Evolutionary conservation across 2,113 vertebrate species (phyloP), one percentile per base, ranked within the genome.

Genomic region (Oryzias melastigma): DNA sequence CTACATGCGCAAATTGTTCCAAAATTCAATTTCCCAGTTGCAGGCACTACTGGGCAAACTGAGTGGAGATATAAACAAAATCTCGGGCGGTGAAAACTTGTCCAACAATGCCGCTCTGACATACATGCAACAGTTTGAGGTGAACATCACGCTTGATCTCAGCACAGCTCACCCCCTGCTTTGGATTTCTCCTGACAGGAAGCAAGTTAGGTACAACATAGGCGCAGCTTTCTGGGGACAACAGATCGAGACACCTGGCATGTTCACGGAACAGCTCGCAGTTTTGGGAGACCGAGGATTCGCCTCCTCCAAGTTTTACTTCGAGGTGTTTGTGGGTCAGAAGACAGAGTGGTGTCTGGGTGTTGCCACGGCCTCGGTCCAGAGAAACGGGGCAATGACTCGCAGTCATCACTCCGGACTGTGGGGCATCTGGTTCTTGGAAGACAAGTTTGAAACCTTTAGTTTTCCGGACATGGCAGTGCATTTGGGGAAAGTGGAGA

Each of bases 261-360:
- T 17, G 67, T 87, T 88, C 22, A 53, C 22, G 0, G 3, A 22
- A 13, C 49, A 75, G 4, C 62, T 81, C 0, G 75, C 72, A 0
- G 83, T 87, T 51, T 25, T 87, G 64, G 83, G 81, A 5, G 3
- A 18, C 0, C 60, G 7, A 19, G 76, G 77, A 24, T 73, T 78
- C 44, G 52, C 29, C 0, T 66, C 64, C 0, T 1, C 44, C 0
- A 79, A 51, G 62, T 78, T 83, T 61, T 88, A 88, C 72, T 87
- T 84, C 0, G 81, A 87, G 80, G 87, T 87, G 14, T 8, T 51
- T 0, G 78, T 85, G 45, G 61, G 78, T 0, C 22, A 25, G 17
- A 87, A 88, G 75, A 75, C 54, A 0, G 81, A 85, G 16, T 88
- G 84, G 83, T 47, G 47, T 44, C 45, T 88, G 71, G 87, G 87